Base-by-base conservation (phyloP, 2,888 invertebrate species). In the Lasioglossum vierecki region DNA sequence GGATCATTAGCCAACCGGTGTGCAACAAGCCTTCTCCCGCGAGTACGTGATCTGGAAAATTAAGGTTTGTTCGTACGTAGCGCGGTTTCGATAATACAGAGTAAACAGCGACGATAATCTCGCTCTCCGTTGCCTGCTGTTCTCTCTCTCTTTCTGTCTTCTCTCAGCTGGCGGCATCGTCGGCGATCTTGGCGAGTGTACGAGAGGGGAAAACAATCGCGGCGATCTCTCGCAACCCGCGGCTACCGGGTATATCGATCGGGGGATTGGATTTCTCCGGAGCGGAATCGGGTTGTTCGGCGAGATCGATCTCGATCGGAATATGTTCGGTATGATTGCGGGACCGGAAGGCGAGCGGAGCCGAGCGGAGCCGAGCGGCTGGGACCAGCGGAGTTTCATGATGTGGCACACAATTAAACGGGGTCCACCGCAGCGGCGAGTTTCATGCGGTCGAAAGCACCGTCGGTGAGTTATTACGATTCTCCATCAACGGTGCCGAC, bases 301-400 rank as follows among this genome's bases (percentile, higher is more conserved):
- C 76, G 80, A 80, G 84, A 88, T 89, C 87, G 88, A 89, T 82
- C 80, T 80, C 72, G 74, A 15, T 72, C 75, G 73, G 79, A 60
- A 79, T 84, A 87, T 90, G 83, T 88, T 85, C 85, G 81, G 87
- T 91, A 88, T 88, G 89, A 90, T 90, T 90, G 87, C 84, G 63
- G 78, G 83, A 86, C 75, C 89, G 90, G 88, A 84, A 83, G 84
- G 79, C 72, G 80, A 70, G 49, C 44, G 15, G 18, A 8, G 22
- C 63, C 63, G 63, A 63, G 63, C 63, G 60, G 60, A 63, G 60
- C 60, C 60, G 60, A 63, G 60, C 26, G 57, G 57, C 57, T 26
- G 57, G 57, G 57, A 57, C 57, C 11, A 57, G 22, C 57, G 57
- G 11, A 72, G 79, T 86, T 88, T 70, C 63, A 46, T 70, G 75